A percentile compares a stretch with the other conserved stretches of the same genome.
phyloP scores from a whole-genome alignment of 1,140 invertebrate genomes.

The Metopolophium dirhodum region DNA sequence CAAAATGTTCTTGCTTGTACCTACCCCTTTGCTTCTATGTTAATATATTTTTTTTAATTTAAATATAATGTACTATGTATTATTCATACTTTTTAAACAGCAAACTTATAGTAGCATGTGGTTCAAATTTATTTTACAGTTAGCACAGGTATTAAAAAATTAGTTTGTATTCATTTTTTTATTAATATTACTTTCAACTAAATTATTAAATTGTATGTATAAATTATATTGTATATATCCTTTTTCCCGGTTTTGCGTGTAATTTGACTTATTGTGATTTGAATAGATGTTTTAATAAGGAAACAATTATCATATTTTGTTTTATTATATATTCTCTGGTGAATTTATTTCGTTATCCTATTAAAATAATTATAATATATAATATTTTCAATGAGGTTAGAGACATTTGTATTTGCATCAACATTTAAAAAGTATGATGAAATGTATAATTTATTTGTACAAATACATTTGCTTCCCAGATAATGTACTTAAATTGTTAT shows the following conservation, averaged over 20 bases:
- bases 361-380: neutral
- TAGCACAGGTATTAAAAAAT: neutral
- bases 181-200: neutral
- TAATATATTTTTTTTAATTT: neutral
- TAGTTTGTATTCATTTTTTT: neutral
- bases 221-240: neutral
- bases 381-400: neutral
- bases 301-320: neutral
- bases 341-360: neutral
- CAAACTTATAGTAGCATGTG: neutral
- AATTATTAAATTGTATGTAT: neutral
- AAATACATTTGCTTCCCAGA: neutral
- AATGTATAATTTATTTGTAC: neutral
- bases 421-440: neutral
- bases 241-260: neutral
- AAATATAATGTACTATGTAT: neutral
- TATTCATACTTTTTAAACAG: neutral
- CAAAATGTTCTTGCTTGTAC: neutral
- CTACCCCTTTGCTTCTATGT: neutral
- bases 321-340: neutral
- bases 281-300: neutral
- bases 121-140: constrained; percentile 1
- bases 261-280: neutral
- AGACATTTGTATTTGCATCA: neutral
- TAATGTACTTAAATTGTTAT: constrained; percentile 37